These are phyloP conservation scores for Kryptolebias marmoratus DNA, from an alignment of 2,113 vertebrate genomes.

Conservation along the genomic window DNA sequence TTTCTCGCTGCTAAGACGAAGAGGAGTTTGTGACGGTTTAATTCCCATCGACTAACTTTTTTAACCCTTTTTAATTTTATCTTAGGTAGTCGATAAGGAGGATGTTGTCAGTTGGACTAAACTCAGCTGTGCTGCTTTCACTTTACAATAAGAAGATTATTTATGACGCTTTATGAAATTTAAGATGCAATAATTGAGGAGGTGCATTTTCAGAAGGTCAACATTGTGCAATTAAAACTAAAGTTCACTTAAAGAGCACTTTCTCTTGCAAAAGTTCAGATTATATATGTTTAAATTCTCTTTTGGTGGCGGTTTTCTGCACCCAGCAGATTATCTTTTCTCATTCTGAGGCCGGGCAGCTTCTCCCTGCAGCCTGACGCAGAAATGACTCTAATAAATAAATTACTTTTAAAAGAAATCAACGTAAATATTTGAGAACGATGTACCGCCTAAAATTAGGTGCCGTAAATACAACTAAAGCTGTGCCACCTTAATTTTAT, in stretches of 20 bases:
- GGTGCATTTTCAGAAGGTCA: not conserved
- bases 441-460: too few relatives aligned
- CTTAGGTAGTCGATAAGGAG: not conserved
- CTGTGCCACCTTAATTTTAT: too few relatives aligned
- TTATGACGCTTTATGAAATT: not conserved
- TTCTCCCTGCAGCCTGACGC: too few relatives aligned
- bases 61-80: not conserved
- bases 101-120: not conserved
- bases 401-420: too few relatives aligned
- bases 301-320: too few relatives aligned
- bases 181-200: not conserved
- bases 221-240: not conserved
- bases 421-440: too few relatives aligned
- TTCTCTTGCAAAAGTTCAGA: too few relatives aligned
- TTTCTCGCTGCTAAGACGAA: not conserved
- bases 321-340: too few relatives aligned
- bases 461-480: too few relatives aligned
- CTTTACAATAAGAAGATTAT: not conserved
- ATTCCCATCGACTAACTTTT: not conserved
- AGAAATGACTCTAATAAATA: too few relatives aligned
- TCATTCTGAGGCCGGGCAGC: too few relatives aligned
- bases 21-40: not conserved
- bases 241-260: not conserved
- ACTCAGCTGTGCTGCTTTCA: not conserved
- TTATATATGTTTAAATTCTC: too few relatives aligned